phyloP scores from a whole-genome alignment of 2,888 invertebrate genomes.

The Ectemnius cavifrons region DNA sequence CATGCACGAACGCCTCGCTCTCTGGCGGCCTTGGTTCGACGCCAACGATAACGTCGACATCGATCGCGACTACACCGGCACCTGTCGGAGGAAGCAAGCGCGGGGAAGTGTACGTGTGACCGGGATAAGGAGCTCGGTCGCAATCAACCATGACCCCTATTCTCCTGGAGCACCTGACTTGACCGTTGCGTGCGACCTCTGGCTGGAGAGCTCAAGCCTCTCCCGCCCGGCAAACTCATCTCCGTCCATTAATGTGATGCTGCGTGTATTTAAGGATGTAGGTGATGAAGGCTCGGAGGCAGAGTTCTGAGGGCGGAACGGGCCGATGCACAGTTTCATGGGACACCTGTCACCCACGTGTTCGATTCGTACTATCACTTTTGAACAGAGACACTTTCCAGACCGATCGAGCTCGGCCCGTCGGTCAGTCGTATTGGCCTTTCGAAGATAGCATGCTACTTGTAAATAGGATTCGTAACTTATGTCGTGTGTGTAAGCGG shows the following conservation, averaged over 20 bases:
- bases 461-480: conserved; percentile 56
- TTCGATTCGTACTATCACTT: too few relatives aligned
- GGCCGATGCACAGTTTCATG: too few relatives aligned
- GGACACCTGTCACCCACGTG: too few relatives aligned
- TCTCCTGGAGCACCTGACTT: conserved; percentile 12
- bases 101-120: conserved; percentile 81
- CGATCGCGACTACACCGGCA: conserved; percentile 67
- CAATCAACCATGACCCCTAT: conserved; percentile 16
- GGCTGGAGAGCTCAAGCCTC: neutral
- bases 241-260: conserved; percentile 45
- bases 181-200: conserved; percentile 16
- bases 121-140: neutral
- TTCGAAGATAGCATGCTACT: conserved; percentile 15
- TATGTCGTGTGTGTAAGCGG: conserved; percentile 24
- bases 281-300: neutral
- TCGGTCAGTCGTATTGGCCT: neutral
- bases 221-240: conserved; percentile 25
- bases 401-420: too few relatives aligned
- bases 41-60: conserved; percentile 41
- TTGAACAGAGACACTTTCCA: too few relatives aligned
- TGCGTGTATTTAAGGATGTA: conserved; percentile 6
- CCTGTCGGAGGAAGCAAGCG: conserved; percentile 74
- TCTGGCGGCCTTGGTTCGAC: conserved; percentile 44
- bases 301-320: neutral
- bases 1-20: conserved; percentile 64